Percentiles rank a stretch among this genome's conserved stretches.
These are phyloP conservation scores for Argentina silus DNA, from an alignment of 2,797 vertebrate species.

Conservation along the genomic window DNA sequence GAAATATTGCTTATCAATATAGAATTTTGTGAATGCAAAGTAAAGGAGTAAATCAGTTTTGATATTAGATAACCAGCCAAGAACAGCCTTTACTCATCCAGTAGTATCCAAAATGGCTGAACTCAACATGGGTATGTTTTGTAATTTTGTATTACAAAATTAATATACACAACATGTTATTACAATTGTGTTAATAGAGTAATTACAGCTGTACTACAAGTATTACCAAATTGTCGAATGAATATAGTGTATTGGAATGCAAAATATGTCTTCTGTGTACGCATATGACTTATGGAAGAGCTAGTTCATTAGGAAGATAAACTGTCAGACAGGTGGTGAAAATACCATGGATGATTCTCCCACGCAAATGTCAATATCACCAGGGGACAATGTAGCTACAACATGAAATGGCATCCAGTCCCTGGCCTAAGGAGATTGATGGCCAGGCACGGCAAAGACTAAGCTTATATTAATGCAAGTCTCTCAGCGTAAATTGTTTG, in stretches of 20 bases:
- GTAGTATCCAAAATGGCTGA: no score
- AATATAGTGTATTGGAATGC: no score
- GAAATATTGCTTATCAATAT: background rate
- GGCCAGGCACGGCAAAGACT: background rate
- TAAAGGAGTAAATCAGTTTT: background rate
- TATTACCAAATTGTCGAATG: no score
- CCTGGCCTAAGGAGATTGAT: background rate
- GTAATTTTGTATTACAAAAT: no score
- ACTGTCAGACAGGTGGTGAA: background rate
- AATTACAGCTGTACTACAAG: no score
- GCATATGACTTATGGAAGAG: background rate
- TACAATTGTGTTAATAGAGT: no score
- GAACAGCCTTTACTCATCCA: background rate
- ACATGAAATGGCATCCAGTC: background rate
- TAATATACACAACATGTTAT: no score
- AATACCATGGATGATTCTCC: background rate
- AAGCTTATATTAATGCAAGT: background rate
- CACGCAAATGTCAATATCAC: background rate
- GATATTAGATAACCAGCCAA: background rate
- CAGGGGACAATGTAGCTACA: background rate
- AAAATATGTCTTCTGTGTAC: no score
- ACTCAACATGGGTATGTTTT: no score
- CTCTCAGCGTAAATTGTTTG: background rate
- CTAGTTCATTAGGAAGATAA: background rate
- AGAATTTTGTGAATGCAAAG: background rate